Evolutionary conservation across 2,888 invertebrate genomes (phyloP).

Genomic region (Oscheius onirici): DNA sequence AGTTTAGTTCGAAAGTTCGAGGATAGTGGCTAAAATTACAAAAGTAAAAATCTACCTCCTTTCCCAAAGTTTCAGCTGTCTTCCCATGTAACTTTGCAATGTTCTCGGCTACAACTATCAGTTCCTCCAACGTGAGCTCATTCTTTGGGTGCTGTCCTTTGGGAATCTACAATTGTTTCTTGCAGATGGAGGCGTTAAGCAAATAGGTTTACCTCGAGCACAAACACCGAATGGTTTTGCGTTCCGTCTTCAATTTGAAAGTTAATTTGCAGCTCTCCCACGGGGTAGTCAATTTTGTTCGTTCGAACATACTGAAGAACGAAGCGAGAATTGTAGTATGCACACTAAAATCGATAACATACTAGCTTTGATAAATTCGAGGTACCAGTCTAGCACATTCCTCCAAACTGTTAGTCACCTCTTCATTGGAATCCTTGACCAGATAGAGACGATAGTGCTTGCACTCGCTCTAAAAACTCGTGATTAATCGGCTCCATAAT

Average conservation of each 20-base stretch:
- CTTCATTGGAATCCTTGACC: slow-evolving; percentile 41
- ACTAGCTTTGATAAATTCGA: neutral
- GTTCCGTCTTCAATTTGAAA: slow-evolving; percentile 35
- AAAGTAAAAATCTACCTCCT: neutral
- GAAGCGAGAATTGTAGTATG: slow-evolving; percentile 52
- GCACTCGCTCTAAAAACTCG: slow-evolving; percentile 19
- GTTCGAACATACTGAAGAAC: slow-evolving; percentile 42
- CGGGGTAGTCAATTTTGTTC: slow-evolving; percentile 38
- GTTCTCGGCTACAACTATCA: slow-evolving; percentile 38
- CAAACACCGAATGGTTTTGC: slow-evolving; percentile 39
- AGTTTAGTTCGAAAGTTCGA: too few relatives aligned
- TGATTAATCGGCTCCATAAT: slow-evolving; percentile 10
- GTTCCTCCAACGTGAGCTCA: slow-evolving; percentile 32
- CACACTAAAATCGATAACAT: slow-evolving; percentile 35
- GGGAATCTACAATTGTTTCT: neutral
- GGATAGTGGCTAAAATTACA: too few relatives aligned
- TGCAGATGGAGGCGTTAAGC: neutral
- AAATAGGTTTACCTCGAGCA: slow-evolving; percentile 4
- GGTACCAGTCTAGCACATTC: slow-evolving; percentile 44
- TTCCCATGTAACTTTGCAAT: slow-evolving; percentile 47
- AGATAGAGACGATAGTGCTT: slow-evolving; percentile 42
- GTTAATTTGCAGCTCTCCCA: slow-evolving; percentile 21
- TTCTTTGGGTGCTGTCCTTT: neutral
- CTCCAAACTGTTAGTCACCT: slow-evolving; percentile 41
- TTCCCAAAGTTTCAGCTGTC: slow-evolving; percentile 6